phyloP scores from a whole-genome alignment of 2,797 vertebrate genomes.

The Sebastes cheni region DNA sequence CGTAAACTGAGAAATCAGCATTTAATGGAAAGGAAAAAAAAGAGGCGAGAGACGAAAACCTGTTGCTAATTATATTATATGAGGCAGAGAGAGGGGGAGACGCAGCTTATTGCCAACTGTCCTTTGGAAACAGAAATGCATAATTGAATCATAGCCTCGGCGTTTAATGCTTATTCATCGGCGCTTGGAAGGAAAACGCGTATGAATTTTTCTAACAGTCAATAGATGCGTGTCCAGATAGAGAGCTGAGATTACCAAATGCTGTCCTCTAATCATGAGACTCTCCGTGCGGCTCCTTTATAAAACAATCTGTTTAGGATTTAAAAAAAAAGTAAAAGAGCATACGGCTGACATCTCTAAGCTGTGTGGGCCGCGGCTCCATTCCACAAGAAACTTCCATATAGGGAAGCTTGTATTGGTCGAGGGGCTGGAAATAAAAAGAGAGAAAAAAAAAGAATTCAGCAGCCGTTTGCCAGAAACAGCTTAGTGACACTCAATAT shows the following conservation, averaged over 20 bases:
- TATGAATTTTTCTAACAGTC: conserved; percentile 52
- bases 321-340: conserved; percentile 42
- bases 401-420: conserved; percentile 57
- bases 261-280: conserved; percentile 60
- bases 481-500: conserved; percentile 59
- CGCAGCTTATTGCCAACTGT: conserved; percentile 55
- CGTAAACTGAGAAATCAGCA: conserved; percentile 26
- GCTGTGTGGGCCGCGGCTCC: conserved; percentile 51
- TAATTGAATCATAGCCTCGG: conserved; percentile 69
- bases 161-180: conserved; percentile 55
- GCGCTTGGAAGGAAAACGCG: conserved; percentile 42
- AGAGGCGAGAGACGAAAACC: conserved; percentile 44
- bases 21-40: conserved; percentile 35
- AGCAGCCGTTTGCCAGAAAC: conserved; percentile 55
- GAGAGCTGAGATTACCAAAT: conserved; percentile 56
- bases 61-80: conserved; percentile 69
- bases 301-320: conserved; percentile 56
- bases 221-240: conserved; percentile 60
- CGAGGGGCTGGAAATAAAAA: conserved; percentile 35
- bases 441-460: conserved; percentile 1
- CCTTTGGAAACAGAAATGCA: conserved; percentile 59
- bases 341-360: conserved; percentile 47
- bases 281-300: conserved; percentile 27
- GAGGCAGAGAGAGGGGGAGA: conserved; percentile 36
- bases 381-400: conserved; percentile 61